Evolutionary conservation across 2,888 invertebrate genomes (phyloP).

Genomic region (Eristalis arbustorum): DNA sequence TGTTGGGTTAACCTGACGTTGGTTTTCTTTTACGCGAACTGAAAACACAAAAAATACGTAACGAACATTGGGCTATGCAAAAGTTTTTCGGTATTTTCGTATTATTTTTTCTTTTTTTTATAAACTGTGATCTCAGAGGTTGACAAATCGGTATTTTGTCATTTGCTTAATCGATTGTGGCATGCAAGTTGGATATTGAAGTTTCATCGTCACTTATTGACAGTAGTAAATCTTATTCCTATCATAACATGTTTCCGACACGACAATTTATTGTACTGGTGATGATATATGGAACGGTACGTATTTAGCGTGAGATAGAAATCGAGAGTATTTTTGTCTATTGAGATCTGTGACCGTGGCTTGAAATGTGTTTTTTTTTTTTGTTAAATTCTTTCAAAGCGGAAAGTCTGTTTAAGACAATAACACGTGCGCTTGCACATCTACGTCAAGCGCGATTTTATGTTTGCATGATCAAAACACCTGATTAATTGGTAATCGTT

Average conservation of each 20-base stretch:
- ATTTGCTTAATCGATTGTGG: constrained; percentile 9
- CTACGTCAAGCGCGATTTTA: constrained; percentile 12
- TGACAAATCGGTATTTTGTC: background rate
- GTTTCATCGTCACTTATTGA: constrained; percentile 8
- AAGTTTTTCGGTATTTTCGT: background rate
- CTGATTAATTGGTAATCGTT: constrained; percentile 20
- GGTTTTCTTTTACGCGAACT: constrained; percentile 10
- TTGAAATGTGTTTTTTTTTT: background rate
- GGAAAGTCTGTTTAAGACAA: constrained; percentile 10
- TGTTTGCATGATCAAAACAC: constrained; percentile 24
- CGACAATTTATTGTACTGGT: constrained; percentile 39
- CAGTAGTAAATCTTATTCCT: constrained; percentile 15
- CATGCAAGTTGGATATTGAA: constrained; percentile 3
- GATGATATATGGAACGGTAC: constrained; percentile 49
- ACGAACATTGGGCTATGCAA: background rate
- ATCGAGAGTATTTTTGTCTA: background rate
- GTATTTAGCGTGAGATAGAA: constrained; percentile 3
- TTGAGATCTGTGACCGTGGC: background rate
- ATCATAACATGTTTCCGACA: constrained; percentile 42
- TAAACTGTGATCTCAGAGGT: background rate
- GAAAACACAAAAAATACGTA: background rate
- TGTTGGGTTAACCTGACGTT: constrained; percentile 17
- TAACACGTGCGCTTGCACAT: constrained; percentile 33
- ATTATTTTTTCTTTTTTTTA: background rate
- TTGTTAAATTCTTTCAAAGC: background rate